phyloP scores from a whole-genome alignment of 2,113 vertebrate species.

The Pampusana beccarii region DNA sequence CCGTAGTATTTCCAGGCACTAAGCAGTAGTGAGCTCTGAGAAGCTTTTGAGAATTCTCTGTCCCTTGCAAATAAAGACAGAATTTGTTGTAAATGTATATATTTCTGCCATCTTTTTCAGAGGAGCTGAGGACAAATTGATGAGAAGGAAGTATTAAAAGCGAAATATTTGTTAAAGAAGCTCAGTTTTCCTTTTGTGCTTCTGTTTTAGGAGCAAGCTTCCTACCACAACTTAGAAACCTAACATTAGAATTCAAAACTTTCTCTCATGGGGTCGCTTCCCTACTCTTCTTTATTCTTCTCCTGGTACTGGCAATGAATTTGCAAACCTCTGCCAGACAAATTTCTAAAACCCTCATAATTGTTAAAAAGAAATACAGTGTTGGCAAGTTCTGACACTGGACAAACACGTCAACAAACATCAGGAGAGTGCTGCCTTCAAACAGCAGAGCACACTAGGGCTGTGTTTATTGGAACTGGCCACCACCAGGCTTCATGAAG shows the following conservation, averaged over 20 bases:
- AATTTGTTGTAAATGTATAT: neutral
- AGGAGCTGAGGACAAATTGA: neutral
- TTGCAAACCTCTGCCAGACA: neutral
- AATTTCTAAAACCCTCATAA: conserved; percentile 30
- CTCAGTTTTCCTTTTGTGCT: neutral
- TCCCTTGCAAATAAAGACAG: neutral
- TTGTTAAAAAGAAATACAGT: conserved; percentile 45
- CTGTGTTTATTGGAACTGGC: neutral
- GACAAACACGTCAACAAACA: conserved; percentile 26
- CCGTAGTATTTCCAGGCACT: neutral
- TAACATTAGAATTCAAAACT: conserved; percentile 24
- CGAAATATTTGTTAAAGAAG: conserved; percentile 11
- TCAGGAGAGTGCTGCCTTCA: neutral
- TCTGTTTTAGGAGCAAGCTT: conserved; percentile 1
- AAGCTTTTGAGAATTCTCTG: neutral
- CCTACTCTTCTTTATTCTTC: neutral
- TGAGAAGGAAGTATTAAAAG: conserved; percentile 44
- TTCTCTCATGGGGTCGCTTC: neutral
- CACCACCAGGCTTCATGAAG: neutral
- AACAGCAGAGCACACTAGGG: neutral
- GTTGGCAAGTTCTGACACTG: conserved; percentile 9
- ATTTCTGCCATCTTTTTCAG: neutral
- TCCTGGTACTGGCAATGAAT: neutral
- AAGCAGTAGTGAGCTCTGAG: neutral
- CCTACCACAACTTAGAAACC: neutral